Conservation (phyloP, 2,797 vertebrate genomes). For the Pelochelys cantorii region DNA sequence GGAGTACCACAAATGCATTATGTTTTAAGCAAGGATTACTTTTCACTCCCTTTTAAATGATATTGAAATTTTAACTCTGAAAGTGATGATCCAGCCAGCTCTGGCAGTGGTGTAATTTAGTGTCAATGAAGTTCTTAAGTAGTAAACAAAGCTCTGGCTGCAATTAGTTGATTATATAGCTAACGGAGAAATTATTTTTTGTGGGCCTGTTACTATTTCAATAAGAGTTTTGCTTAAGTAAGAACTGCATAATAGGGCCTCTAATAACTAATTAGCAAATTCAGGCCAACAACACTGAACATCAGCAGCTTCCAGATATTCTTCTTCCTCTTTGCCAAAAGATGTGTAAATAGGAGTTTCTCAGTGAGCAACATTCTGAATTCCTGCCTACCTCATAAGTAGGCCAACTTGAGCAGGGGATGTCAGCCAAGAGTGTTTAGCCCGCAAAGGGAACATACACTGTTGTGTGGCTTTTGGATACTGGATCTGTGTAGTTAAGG, state of each 20-base stretch:
- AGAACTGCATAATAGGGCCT: not conserved
- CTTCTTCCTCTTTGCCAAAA: not conserved
- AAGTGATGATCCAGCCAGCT: not conserved
- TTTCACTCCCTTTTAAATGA: not conserved
- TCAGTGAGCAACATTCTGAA: not conserved
- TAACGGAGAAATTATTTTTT: not conserved
- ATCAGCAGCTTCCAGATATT: not conserved
- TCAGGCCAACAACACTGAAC: not conserved
- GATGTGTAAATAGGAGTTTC: not conserved
- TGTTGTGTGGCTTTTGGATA: not conserved
- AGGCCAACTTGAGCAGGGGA: not conserved
- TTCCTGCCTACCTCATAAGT: not conserved
- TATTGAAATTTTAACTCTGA: not conserved
- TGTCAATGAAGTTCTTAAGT: not conserved
- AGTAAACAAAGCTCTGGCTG: not conserved
- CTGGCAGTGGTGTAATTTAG: not conserved
- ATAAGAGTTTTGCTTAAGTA: not conserved
- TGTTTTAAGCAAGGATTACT: constrained; percentile 1
- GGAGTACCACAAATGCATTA: not conserved
- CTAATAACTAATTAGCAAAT: not conserved
- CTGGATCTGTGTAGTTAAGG: not conserved
- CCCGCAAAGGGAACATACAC: not conserved
- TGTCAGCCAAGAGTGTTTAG: not conserved
- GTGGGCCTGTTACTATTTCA: not conserved
- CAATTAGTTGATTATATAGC: not conserved